These are phyloP conservation scores for Drosophila orena DNA, from an alignment of 1,140 invertebrate genomes.

Conservation along the genomic window DNA sequence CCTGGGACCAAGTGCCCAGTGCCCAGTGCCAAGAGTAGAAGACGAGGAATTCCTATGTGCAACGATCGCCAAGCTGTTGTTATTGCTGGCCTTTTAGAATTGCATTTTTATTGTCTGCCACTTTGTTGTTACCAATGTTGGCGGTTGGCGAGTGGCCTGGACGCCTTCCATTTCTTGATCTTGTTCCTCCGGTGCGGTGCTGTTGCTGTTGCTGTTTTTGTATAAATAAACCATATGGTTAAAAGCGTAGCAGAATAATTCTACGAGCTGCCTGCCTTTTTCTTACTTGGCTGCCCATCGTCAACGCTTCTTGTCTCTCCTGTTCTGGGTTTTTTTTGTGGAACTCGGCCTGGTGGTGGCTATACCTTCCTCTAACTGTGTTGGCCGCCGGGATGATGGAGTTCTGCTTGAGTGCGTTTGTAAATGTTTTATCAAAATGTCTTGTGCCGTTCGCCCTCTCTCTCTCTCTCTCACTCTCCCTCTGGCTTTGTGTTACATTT, in stretches of 20 bases:
- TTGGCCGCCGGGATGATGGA: slow-evolving; percentile 48
- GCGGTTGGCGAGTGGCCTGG: slow-evolving; percentile 52
- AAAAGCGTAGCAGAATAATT: slow-evolving; percentile 79
- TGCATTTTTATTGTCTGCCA: slow-evolving; percentile 82
- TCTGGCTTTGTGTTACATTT: slow-evolving; percentile 60
- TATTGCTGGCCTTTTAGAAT: slow-evolving; percentile 69
- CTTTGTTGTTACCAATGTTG: slow-evolving; percentile 78
- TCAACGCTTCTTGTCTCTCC: slow-evolving; percentile 37
- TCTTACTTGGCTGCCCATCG: slow-evolving; percentile 45
- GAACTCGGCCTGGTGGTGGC: slow-evolving; percentile 25
- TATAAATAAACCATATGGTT: slow-evolving; percentile 83
- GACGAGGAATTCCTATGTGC: slow-evolving; percentile 65
- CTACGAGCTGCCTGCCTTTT: slow-evolving; percentile 53
- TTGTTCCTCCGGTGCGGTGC: slow-evolving; percentile 17
- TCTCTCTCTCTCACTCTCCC: slow-evolving; percentile 16
- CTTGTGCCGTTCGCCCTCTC: slow-evolving; percentile 68
- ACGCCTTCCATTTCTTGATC: not conserved
- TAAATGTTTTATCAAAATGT: slow-evolving; percentile 83
- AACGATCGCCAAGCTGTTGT: slow-evolving; percentile 43
- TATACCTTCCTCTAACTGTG: slow-evolving; percentile 52
- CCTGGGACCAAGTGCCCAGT: not conserved
- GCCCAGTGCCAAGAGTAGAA: slow-evolving; percentile 4
- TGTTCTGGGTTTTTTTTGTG: slow-evolving; percentile 17
- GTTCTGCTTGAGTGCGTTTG: slow-evolving; percentile 80
- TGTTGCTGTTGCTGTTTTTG: slow-evolving; percentile 63